Conservation (phyloP, 2,113 vertebrate genomes). For the Campylorhamphus procurvoides region DNA sequence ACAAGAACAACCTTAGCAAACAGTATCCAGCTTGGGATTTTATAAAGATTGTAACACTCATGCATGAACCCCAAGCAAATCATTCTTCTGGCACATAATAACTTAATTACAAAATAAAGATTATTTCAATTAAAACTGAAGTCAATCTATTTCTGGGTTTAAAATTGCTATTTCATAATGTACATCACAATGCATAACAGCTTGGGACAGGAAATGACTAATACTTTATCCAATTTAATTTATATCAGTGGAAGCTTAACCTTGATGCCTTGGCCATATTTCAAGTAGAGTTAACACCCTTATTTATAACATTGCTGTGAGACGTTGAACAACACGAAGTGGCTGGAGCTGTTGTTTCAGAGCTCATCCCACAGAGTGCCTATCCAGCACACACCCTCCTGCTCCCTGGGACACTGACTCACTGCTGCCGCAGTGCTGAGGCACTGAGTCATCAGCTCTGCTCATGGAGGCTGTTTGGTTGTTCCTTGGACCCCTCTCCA, state of each 20-base stretch:
- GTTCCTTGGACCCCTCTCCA: not conserved
- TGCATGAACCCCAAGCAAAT: not conserved
- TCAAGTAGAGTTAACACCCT: slow-evolving; percentile 8
- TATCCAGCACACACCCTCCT: not conserved
- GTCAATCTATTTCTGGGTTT: not conserved
- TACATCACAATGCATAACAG: slow-evolving; percentile 1
- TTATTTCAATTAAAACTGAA: slow-evolving; percentile 43
- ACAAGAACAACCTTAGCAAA: not conserved
- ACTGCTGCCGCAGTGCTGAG: not conserved
- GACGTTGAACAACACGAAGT: not conserved
- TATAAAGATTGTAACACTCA: not conserved
- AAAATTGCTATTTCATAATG: slow-evolving; percentile 28
- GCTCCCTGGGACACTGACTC: not conserved
- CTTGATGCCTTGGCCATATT: slow-evolving; percentile 13
- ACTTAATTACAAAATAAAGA: slow-evolving; percentile 37
- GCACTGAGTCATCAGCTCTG: not conserved
- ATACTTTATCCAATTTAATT: slow-evolving; percentile 42
- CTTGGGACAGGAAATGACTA: slow-evolving; percentile 40
- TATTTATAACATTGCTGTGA: not conserved
- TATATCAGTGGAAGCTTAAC: slow-evolving; percentile 43
- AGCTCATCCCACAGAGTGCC: not conserved
- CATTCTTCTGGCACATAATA: not conserved
- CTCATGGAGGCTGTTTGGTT: fast-evolving
- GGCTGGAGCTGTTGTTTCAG: not conserved
- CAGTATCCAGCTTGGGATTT: not conserved